Base-by-base conservation (phyloP, 2,888 invertebrate genomes). In the Vandiemenella viatica region DNA sequence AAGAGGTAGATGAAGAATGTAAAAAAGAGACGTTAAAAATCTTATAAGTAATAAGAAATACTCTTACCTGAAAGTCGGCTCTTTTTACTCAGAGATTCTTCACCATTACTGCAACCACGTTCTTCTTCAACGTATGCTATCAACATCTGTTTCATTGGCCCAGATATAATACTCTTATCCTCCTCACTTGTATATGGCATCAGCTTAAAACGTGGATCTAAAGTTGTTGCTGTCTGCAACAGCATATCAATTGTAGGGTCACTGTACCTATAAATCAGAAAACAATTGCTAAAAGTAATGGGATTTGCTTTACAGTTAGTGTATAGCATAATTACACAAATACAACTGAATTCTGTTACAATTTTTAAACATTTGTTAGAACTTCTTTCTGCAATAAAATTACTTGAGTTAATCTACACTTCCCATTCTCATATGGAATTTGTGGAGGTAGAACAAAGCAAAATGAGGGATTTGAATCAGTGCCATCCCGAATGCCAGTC, bases 161-260 rank as follows among this genome's bases (percentile, higher is more conserved):
- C 58, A 2, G 63, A 59, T 13, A 68, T 62, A 44, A 62, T 55
- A 18, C 58, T 62, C 50, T 67, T 67, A 41, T 68, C 65, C 52
- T 68, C 67, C 18, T 69, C 68, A 3, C 63, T 62, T 2, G 65
- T 64, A 54, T 68, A 68, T 1, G 68, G 66, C n/a, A 70, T 59
- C 49, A 65, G 63, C 56, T 71, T 71, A 55, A 71, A 70, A 15
- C 49, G 45, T 4, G 71, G 71, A 60, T 71, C 71, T 15, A 71
- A 57, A 16, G 67, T 66, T 5, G 70, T 70, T 4, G 70, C 66
- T 41, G 68, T 65, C 58, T 69, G 67, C 38, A 70, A 59, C 18
- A 69, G 56, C 16, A 65, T 56, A 21, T 63, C 65, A 3, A 70
- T 66, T 47, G 61, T 61, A 6, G 58, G 54, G 49, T 67, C 65